Conservation (phyloP, 1,140 invertebrate species). For the Trigoniulus corallinus region DNA sequence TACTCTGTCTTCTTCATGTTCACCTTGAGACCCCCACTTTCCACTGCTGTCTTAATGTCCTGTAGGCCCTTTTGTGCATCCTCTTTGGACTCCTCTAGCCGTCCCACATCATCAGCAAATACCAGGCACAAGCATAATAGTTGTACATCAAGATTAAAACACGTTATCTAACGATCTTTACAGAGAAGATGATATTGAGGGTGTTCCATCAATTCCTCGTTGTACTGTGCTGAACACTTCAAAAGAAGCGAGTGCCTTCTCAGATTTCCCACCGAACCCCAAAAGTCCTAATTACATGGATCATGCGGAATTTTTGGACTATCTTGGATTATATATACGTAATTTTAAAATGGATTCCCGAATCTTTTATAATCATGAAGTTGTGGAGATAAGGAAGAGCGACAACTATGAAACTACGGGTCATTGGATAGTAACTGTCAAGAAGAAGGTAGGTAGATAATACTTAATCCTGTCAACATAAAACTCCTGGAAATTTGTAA, state of each 20-base stretch:
- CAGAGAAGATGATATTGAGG: background rate
- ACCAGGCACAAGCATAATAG: too few relatives aligned
- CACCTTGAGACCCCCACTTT: too few relatives aligned
- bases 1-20: too few relatives aligned
- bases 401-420: background rate
- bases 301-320: slow-evolving; percentile 19
- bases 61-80: too few relatives aligned
- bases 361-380: slow-evolving; percentile 5
- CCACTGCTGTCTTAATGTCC: too few relatives aligned
- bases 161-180: background rate
- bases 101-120: too few relatives aligned
- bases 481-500: too few relatives aligned
- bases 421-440: slow-evolving; percentile 2
- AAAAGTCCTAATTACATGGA: slow-evolving; percentile 23
- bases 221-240: slow-evolving; percentile 23
- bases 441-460: background rate
- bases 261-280: slow-evolving; percentile 24
- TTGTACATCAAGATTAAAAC: too few relatives aligned
- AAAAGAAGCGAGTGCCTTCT: slow-evolving; percentile 26
- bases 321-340: slow-evolving; percentile 20
- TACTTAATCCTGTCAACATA: background rate
- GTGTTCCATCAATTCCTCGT: slow-evolving; percentile 16
- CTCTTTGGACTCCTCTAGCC: too few relatives aligned
- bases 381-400: background rate
- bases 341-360: slow-evolving; percentile 16